Evolutionary conservation across 1,140 invertebrate genomes (phyloP).

Genomic region (Papilio aristodemus): DNA sequence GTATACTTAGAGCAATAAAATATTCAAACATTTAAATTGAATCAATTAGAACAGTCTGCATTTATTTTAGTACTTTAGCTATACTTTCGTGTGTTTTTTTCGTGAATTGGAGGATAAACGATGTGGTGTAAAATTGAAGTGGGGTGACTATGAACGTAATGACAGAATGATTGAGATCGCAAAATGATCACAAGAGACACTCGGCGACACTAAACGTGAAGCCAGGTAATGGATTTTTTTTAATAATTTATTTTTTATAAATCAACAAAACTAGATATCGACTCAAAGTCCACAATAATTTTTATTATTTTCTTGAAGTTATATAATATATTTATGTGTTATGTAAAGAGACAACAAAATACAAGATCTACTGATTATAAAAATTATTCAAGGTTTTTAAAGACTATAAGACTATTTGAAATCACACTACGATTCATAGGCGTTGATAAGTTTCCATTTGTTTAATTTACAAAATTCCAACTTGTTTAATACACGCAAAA

Average conservation of each 20-base stretch:
- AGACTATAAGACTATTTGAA: too few species aligned
- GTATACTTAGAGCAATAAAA: conserved; percentile 9
- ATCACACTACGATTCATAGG: too few species aligned
- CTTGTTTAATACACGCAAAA: too few species aligned
- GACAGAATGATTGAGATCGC: conserved; percentile 41
- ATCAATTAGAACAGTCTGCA: not conserved
- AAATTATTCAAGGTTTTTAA: too few species aligned
- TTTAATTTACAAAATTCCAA: too few species aligned
- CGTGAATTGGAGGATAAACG: conserved; percentile 35
- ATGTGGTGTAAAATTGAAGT: conserved; percentile 49
- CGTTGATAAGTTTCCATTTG: too few species aligned
- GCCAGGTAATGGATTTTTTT: conserved; percentile 43
- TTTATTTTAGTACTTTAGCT: conserved; percentile 31
- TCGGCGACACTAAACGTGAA: conserved; percentile 44
- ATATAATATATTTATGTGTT: too few species aligned
- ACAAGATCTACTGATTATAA: too few species aligned
- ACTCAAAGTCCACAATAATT: too few species aligned
- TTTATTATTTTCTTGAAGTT: too few species aligned
- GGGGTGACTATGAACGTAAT: conserved; percentile 39
- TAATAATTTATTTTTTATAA: not conserved
- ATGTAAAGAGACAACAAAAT: too few species aligned
- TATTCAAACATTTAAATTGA: conserved; percentile 14
- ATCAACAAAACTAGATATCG: too few species aligned
- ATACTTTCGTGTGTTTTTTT: conserved; percentile 43
- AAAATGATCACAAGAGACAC: conserved; percentile 47